Evolutionary conservation across 2,797 vertebrate genomes (phyloP).

Genomic region (Anguilla megastoma): DNA sequence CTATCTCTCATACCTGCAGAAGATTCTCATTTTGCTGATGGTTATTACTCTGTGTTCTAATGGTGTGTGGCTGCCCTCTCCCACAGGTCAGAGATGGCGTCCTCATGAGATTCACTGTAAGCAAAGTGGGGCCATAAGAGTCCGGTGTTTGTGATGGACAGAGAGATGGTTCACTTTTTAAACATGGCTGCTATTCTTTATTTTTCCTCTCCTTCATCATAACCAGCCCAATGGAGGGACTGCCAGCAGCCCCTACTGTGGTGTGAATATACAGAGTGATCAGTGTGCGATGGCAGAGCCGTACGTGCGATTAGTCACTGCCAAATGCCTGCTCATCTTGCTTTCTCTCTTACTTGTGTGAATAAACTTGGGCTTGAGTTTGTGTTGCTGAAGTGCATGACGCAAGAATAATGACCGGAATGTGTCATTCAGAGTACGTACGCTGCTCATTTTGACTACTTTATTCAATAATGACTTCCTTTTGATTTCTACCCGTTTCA

Average conservation of each 20-base stretch:
- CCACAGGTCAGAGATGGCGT: neutral
- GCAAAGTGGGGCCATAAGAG: neutral
- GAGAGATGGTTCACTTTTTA: neutral
- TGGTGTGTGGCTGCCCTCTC: neutral
- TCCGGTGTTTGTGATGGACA: neutral
- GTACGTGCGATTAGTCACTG: neutral
- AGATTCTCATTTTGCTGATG: neutral
- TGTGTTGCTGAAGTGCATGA: neutral
- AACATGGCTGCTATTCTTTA: neutral
- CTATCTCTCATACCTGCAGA: neutral
- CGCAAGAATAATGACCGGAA: neutral
- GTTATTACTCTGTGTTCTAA: neutral
- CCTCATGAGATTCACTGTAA: neutral
- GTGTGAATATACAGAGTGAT: constrained; percentile 17
- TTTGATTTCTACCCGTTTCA: too few relatives aligned
- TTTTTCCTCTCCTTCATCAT: neutral
- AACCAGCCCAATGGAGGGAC: neutral
- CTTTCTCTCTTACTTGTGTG: neutral
- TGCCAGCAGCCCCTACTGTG: neutral
- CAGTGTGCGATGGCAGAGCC: neutral
- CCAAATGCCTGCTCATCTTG: neutral
- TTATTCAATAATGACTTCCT: neutral
- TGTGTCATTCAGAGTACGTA: neutral
- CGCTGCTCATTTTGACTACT: neutral
- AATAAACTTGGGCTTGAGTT: neutral